A percentile compares a stretch with the other conserved stretches of the same genome.
These are phyloP conservation scores for Trematocara marginatum DNA, from an alignment of 2,113 vertebrate species.

Conservation along the genomic window DNA sequence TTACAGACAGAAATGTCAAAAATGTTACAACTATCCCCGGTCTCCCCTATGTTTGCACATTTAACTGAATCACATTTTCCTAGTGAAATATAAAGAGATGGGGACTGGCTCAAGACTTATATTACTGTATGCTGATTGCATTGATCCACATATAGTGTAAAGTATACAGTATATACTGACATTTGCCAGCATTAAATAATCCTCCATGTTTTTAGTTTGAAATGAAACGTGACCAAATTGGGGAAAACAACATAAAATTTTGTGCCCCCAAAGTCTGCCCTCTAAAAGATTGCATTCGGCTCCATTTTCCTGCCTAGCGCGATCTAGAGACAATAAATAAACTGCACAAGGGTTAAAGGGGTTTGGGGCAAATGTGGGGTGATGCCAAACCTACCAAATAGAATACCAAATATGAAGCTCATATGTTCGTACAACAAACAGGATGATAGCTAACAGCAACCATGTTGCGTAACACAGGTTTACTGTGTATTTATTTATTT, in stretches of 20 bases:
- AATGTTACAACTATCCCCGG: too few relatives aligned
- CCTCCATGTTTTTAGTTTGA: neutral
- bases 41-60: too few relatives aligned
- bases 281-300: fast-evolving
- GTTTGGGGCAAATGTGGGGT: neutral
- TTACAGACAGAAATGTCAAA: too few relatives aligned
- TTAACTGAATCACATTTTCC: neutral
- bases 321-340: neutral
- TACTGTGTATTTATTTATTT: neutral
- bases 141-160: neutral
- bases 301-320: neutral
- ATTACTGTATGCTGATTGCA: neutral
- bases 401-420: neutral
- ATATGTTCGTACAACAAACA: neutral
- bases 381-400: neutral
- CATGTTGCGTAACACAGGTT: neutral
- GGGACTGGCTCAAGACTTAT: neutral
- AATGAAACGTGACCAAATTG: neutral
- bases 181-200: neutral
- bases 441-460: neutral
- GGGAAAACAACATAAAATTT: neutral
- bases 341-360: neutral
- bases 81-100: neutral
- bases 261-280: neutral
- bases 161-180: neutral